phyloP scores from a whole-genome alignment of 2,888 invertebrate genomes.

The Drymonia ruficornis region DNA sequence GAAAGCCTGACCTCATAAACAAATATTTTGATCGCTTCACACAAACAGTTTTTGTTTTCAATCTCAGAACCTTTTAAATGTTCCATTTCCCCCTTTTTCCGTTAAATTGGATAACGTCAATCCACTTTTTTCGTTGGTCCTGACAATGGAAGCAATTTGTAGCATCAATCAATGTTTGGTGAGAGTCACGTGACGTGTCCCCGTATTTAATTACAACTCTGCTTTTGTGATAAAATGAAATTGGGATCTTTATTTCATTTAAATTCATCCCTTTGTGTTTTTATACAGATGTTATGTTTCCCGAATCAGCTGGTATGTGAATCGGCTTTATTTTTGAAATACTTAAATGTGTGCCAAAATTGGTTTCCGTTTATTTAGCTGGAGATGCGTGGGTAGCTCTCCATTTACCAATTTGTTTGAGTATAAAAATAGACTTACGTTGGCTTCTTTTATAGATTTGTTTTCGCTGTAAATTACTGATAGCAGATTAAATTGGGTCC shows the following conservation, averaged over 20 bases:
- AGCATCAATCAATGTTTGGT: slow-evolving; percentile 51
- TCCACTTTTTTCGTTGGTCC: slow-evolving; percentile 35
- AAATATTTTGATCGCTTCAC: slow-evolving; percentile 16
- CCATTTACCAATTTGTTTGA: no score
- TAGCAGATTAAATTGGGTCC: no score
- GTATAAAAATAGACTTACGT: no score
- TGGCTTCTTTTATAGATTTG: no score
- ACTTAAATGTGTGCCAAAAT: not conserved
- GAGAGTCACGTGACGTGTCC: slow-evolving; percentile 16
- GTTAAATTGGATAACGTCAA: slow-evolving; percentile 48
- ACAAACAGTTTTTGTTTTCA: slow-evolving; percentile 26
- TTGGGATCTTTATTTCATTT: slow-evolving; percentile 3
- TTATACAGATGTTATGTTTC: slow-evolving; percentile 2
- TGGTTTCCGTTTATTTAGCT: not conserved
- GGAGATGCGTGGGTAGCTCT: not conserved
- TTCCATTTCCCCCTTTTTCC: slow-evolving; percentile 37
- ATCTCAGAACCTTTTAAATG: slow-evolving; percentile 27
- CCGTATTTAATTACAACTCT: slow-evolving; percentile 14
- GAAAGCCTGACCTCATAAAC: slow-evolving; percentile 22
- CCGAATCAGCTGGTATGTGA: not conserved
- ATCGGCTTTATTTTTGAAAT: slow-evolving; percentile 7
- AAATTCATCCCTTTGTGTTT: slow-evolving; percentile 6
- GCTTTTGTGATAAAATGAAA: slow-evolving; percentile 2
- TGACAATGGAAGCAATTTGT: slow-evolving; percentile 57
- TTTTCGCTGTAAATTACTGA: no score